A percentile compares a stretch with the other conserved stretches of the same genome.
phyloP scores from a whole-genome alignment of 2,113 vertebrate species.

The Oryzias woworae region DNA sequence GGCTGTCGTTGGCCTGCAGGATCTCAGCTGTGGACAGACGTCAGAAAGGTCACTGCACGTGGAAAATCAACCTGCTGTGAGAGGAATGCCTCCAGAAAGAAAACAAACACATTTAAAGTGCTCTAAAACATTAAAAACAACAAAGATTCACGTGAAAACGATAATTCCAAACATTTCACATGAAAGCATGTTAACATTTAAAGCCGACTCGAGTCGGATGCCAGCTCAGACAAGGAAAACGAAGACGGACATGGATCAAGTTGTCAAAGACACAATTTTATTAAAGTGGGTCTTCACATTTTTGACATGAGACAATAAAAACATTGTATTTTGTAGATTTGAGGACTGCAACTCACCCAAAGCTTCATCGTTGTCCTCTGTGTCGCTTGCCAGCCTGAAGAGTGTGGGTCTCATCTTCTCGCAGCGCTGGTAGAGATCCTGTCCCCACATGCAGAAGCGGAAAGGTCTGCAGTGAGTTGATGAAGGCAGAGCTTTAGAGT shows the following conservation, averaged over 20 bases:
- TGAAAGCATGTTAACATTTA: too few relatives aligned
- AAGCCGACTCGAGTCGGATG: too few relatives aligned
- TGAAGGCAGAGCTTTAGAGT: neutral
- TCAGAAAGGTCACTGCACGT: neutral
- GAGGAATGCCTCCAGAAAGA: too few relatives aligned
- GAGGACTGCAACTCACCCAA: constrained; percentile 79
- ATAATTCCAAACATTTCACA: too few relatives aligned
- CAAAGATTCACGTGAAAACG: too few relatives aligned
- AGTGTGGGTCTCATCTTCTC: constrained; percentile 98
- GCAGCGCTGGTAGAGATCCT: constrained; percentile 97
- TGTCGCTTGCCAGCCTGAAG: constrained; percentile 95
- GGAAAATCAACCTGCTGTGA: too few relatives aligned
- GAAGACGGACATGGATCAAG: too few relatives aligned
- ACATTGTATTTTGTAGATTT: neutral
- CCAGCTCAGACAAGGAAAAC: too few relatives aligned
- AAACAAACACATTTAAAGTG: too few relatives aligned
- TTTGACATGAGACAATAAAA: neutral
- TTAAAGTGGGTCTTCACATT: neutral
- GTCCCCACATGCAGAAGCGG: constrained; percentile 24
- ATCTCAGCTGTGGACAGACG: constrained; percentile 86
- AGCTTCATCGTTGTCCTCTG: constrained; percentile 97
- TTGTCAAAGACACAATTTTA: too few relatives aligned
- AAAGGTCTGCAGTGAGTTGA: neutral
- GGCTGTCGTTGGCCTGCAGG: constrained; percentile 96
- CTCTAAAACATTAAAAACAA: too few relatives aligned